Evolutionary conservation across 2,797 vertebrate genomes (phyloP).

Genomic region (Phyllotis vaccarum): DNA sequence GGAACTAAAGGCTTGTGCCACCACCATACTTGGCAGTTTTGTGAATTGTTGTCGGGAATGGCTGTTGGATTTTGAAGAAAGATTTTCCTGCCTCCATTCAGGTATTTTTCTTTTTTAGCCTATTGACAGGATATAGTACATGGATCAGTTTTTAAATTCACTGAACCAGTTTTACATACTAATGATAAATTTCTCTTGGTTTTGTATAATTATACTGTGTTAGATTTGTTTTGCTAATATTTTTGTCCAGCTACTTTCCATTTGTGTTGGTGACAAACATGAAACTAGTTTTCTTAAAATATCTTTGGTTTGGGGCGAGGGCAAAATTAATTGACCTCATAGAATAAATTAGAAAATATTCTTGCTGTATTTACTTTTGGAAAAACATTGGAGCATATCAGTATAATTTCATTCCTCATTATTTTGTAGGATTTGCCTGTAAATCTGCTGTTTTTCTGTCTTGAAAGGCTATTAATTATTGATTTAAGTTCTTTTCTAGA

Average conservation of each 20-base stretch:
- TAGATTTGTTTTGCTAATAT: background rate
- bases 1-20: too few relatives aligned
- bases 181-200: background rate
- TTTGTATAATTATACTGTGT: background rate
- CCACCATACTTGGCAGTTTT: background rate
- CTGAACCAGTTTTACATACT: background rate
- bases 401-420: background rate
- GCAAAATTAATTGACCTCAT: background rate
- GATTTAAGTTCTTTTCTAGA: background rate
- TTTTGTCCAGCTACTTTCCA: background rate
- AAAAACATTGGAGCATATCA: background rate
- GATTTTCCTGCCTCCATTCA: background rate
- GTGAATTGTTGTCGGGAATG: background rate
- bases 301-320: background rate
- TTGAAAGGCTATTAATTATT: background rate
- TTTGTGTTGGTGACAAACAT: conserved; percentile 6
- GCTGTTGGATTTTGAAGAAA: background rate
- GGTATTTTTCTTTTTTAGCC: background rate
- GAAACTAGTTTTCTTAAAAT: background rate
- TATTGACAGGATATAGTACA: background rate
- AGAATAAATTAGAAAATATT: background rate
- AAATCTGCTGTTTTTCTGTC: background rate
- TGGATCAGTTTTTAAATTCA: background rate
- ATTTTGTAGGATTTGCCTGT: background rate
- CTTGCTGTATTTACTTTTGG: background rate